Conservation (phyloP, 2,888 invertebrate species). For the Gastracanthus pulcherrimus region DNA sequence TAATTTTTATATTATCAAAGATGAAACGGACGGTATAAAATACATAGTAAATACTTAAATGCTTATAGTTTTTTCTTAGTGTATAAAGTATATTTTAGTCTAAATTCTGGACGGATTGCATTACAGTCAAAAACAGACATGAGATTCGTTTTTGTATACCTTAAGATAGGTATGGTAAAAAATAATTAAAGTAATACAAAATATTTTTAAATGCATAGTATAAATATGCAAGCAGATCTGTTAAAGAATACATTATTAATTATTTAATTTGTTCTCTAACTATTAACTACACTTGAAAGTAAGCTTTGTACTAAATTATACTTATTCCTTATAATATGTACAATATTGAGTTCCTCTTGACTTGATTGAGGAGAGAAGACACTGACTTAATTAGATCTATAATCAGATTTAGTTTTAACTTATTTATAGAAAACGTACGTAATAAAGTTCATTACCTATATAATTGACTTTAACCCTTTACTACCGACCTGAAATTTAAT, state of each 20-base stretch:
- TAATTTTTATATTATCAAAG: constrained; percentile 24
- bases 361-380: background rate
- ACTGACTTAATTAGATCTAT: background rate
- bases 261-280: constrained; percentile 21
- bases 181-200: constrained; percentile 27
- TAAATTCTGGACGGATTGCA: constrained; percentile 30
- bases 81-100: constrained; percentile 7
- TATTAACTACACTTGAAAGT: constrained; percentile 28
- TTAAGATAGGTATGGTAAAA: background rate
- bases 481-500: too few relatives aligned
- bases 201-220: constrained; percentile 4
- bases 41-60: constrained; percentile 31
- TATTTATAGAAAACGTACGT: too few relatives aligned
- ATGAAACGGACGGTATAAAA: constrained; percentile 31
- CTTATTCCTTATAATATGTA: constrained; percentile 38
- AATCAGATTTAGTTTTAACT: too few relatives aligned
- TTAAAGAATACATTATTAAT: constrained; percentile 6
- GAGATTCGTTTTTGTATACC: constrained; percentile 21
- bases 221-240: constrained; percentile 27
- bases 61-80: background rate
- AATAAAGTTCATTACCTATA: too few relatives aligned
- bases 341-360: background rate
- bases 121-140: constrained; percentile 1
- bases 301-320: constrained; percentile 42
- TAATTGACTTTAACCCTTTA: too few relatives aligned